Evolutionary conservation across 2,888 invertebrate species (phyloP).

Genomic region (Proisotoma minuta): DNA sequence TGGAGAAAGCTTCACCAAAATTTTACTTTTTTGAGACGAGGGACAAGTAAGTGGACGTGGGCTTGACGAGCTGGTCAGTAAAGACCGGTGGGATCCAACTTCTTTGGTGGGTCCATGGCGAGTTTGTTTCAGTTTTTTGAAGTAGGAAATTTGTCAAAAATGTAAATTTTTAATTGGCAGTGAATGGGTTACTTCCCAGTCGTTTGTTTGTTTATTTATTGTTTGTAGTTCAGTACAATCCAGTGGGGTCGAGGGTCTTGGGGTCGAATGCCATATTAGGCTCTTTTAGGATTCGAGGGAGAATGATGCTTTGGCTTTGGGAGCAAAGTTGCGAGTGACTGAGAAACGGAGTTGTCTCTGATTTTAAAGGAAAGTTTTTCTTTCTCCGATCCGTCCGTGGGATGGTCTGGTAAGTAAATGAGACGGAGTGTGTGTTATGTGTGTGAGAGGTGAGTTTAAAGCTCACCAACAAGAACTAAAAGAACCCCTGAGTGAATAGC

Average conservation of each 20-base stretch:
- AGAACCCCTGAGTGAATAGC: no score
- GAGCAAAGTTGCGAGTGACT: not conserved
- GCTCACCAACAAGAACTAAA: no score
- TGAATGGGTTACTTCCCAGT: not conserved
- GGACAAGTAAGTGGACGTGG: not conserved
- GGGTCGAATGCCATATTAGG: slow-evolving; percentile 22
- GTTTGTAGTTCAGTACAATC: slow-evolving; percentile 35
- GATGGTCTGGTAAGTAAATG: no score
- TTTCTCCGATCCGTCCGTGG: no score
- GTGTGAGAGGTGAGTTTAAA: no score
- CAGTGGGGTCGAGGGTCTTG: slow-evolving; percentile 46
- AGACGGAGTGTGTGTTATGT: no score
- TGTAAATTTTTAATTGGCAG: slow-evolving; percentile 1
- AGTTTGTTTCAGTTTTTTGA: not conserved
- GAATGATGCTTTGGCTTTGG: not conserved
- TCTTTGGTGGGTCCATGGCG: slow-evolving; percentile 42
- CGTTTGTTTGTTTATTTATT: no score
- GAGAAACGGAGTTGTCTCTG: no score
- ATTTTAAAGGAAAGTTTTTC: no score
- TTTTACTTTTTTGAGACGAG: not conserved
- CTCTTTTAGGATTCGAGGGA: not conserved
- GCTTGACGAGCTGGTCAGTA: slow-evolving; percentile 26
- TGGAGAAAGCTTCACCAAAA: slow-evolving; percentile 8
- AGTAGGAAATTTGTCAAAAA: no score
- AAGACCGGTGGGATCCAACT: slow-evolving; percentile 44